Percentiles rank a stretch among this genome's conserved stretches.
Conservation (phyloP, 2,797 vertebrate genomes). For the Cyprinella venusta region DNA sequence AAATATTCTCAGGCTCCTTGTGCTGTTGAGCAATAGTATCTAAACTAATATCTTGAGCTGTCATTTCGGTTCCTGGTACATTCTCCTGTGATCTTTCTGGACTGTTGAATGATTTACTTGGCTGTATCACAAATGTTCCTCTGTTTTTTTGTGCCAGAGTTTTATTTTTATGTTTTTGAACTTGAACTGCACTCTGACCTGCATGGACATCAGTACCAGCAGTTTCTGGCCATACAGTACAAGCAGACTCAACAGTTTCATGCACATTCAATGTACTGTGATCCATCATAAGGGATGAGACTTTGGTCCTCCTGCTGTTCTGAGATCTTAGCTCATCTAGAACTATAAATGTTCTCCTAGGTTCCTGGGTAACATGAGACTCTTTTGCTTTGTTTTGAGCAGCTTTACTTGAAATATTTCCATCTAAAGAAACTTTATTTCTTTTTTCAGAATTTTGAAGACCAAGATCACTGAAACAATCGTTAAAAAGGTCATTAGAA, state of each 20-base stretch:
- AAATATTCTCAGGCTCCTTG: slow-evolving; percentile 12
- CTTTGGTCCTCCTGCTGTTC: slow-evolving; percentile 36
- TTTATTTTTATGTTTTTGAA: slow-evolving; percentile 26
- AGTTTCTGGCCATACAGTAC: neutral
- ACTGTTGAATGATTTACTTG: neutral
- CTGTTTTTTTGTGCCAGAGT: slow-evolving; percentile 57
- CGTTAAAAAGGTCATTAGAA: slow-evolving; percentile 53
- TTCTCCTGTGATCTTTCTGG: slow-evolving; percentile 11
- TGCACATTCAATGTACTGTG: neutral
- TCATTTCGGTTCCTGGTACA: neutral
- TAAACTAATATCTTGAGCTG: neutral
- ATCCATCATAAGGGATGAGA: neutral
- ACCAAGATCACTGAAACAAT: slow-evolving; percentile 65
- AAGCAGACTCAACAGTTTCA: neutral
- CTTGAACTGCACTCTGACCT: neutral
- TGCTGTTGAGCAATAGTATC: neutral
- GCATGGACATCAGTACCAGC: neutral
- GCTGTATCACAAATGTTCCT: slow-evolving; percentile 65
- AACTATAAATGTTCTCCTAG: slow-evolving; percentile 50
- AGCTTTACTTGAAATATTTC: neutral
- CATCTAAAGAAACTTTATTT: slow-evolving; percentile 22
- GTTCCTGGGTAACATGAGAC: neutral
- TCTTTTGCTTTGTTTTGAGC: slow-evolving; percentile 38
- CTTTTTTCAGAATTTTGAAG: slow-evolving; percentile 3
- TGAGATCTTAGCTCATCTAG: slow-evolving; percentile 16